Evolutionary conservation across 2,888 invertebrate species (phyloP).

Genomic region (Cantharis lateralis): DNA sequence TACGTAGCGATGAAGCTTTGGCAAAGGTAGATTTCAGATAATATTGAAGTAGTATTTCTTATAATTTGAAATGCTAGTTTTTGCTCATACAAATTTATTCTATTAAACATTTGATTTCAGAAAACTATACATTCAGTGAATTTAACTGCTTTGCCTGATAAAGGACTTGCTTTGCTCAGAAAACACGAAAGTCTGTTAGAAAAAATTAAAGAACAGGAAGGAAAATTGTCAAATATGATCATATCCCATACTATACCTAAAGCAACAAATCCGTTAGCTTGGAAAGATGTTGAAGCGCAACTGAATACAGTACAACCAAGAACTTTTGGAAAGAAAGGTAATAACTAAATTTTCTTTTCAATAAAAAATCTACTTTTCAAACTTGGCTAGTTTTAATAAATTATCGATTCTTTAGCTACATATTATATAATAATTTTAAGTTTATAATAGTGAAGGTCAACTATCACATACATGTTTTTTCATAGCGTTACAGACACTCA

Average conservation of each 20-base stretch:
- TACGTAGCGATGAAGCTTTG: neutral
- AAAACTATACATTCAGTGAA: conserved; percentile 44
- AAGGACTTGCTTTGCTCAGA: conserved; percentile 62
- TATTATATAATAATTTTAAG: too few relatives aligned
- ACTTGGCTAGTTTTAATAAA: too few relatives aligned
- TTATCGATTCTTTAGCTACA: too few relatives aligned
- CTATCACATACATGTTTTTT: conserved; percentile 15
- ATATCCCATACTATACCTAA: conserved; percentile 43
- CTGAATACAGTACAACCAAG: conserved; percentile 61
- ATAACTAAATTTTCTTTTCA: neutral
- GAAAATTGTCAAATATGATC: conserved; percentile 59
- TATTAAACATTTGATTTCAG: conserved; percentile 15
- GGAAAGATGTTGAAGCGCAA: conserved; percentile 62
- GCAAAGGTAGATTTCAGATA: neutral
- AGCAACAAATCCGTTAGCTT: conserved; percentile 40
- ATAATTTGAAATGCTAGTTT: too few relatives aligned
- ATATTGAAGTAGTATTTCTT: too few relatives aligned
- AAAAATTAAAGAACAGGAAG: conserved; percentile 57
- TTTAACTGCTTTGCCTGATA: conserved; percentile 62
- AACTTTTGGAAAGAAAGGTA: conserved; percentile 60
- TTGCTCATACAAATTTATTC: too few relatives aligned
- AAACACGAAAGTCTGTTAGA: conserved; percentile 57
- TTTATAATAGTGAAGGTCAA: too few relatives aligned
- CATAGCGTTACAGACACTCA: conserved; percentile 69
- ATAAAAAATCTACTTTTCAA: neutral